These are phyloP conservation scores for Leptinotarsa tumamoca DNA, from an alignment of 2,888 invertebrate genomes.

Conservation along the genomic window DNA sequence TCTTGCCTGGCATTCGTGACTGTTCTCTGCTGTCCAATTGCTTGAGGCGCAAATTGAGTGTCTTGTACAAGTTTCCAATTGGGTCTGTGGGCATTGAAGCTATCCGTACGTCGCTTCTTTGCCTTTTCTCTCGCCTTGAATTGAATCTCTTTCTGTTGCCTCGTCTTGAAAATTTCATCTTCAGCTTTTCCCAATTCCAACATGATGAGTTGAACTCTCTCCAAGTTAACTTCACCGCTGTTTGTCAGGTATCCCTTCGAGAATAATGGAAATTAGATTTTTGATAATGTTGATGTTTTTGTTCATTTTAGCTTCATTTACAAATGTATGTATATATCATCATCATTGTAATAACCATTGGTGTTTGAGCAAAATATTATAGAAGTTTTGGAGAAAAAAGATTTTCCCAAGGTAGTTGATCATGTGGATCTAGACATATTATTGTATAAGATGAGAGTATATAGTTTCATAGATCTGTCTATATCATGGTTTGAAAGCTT, in stretches of 20 bases:
- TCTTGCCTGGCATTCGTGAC: conserved; percentile 81
- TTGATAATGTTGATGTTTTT: no score
- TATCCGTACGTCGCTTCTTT: conserved; percentile 71
- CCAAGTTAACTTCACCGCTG: conserved; percentile 92
- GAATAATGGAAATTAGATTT: conserved; percentile 20
- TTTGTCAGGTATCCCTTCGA: conserved; percentile 91
- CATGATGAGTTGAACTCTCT: conserved; percentile 95
- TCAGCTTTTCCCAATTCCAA: conserved; percentile 92
- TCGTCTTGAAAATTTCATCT: conserved; percentile 95
- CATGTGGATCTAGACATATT: no score
- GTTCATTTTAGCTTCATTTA: no score
- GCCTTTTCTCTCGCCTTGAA: conserved; percentile 84
- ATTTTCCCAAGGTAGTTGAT: no score
- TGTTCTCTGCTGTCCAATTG: conserved; percentile 71
- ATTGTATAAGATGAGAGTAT: no score
- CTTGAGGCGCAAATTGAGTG: conserved; percentile 84
- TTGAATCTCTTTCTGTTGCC: conserved; percentile 87
- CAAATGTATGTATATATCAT: no score
- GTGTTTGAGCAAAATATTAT: no score
- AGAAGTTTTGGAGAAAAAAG: no score
- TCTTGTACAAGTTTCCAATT: conserved; percentile 78
- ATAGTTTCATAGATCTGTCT: no score
- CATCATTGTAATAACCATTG: no score
- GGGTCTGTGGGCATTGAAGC: conserved; percentile 70
- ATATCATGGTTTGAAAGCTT: no score